phyloP scores from a whole-genome alignment of 1,140 invertebrate genomes.

The Pygmarrhopalites habei region DNA sequence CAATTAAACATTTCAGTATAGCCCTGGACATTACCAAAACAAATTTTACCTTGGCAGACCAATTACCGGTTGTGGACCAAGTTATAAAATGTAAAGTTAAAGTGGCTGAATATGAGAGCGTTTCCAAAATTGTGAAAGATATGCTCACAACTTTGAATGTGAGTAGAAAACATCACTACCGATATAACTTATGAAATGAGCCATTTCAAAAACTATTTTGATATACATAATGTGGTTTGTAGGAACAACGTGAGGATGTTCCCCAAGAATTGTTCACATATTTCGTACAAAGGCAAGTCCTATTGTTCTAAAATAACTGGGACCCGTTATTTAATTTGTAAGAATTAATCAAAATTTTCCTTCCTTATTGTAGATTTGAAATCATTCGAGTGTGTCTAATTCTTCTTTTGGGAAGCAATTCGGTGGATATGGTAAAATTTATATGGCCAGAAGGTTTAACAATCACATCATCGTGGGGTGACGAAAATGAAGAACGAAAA shows the following conservation, averaged over 20 bases:
- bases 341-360: not conserved
- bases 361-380: slow-evolving; percentile 27
- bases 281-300: not conserved
- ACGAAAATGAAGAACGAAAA: slow-evolving; percentile 5
- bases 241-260: slow-evolving; percentile 4
- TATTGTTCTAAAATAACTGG: not conserved
- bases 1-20: slow-evolving; percentile 22
- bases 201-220: no score
- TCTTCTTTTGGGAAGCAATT: slow-evolving; percentile 25
- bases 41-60: slow-evolving; percentile 24
- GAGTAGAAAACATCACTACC: no score
- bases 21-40: slow-evolving; percentile 21
- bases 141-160: no score
- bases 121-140: slow-evolving; percentile 26
- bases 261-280: not conserved
- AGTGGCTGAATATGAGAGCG: slow-evolving; percentile 30
- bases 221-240: no score
- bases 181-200: no score
- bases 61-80: slow-evolving; percentile 20
- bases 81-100: slow-evolving; percentile 29
- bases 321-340: not conserved
- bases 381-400: slow-evolving; percentile 30
- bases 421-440: slow-evolving; percentile 23
- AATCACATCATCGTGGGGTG: not conserved
- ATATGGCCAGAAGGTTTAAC: slow-evolving; percentile 23